Evolutionary conservation across 2,113 vertebrate genomes (phyloP), one percentile per base, ranked within the genome.

Genomic region (Myxocyprinus asiaticus): DNA sequence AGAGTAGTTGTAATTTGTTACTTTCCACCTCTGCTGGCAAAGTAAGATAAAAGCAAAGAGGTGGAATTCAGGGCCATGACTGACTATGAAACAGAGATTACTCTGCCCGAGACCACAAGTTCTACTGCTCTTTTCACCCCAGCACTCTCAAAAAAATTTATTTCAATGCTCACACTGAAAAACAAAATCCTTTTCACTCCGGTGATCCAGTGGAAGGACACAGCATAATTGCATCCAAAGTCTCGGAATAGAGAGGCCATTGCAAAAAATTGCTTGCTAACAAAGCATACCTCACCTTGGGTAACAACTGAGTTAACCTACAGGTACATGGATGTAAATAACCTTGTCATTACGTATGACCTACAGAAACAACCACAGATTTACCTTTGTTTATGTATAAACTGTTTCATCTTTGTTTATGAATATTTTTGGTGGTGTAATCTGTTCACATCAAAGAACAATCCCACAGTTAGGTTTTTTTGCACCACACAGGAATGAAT

Each of bases 71-170:
- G 88, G 95, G 94, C 94, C 94, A 94, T 89, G 91, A 91, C 95
- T 94, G 90, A 91, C 95, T 96, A 95, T 92, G 95, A 96, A 94
- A 94, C 92, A 93, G 87, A 94, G 92, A 94, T 94, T 88, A 91
- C 93, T 83, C 67, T 87, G 87, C 83, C 79, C 61, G 86, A 77
- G 51, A 81, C 67, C 68, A 88, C 85, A 88, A 90, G 85, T 91
- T 91, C 84, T 77, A 79, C 63, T 77, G 82, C 85, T 89, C 88
- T 83, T 79, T 80, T 76, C 83, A 85, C 88, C 90, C 79, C 56
- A 80, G 67, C 22, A 1, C 22, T 33, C 22, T 33, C 3, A 3
- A 72, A 83, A 87, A 86, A 80, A 85, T 88, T 87, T 89, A 87
- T 78, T 84, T 87, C 81, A 78, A 33, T 33, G 22, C 22, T 76